A percentile compares a stretch with the other conserved stretches of the same genome.
Evolutionary conservation across 2,888 invertebrate genomes (phyloP).

Genomic region (Erebia epiphron): DNA sequence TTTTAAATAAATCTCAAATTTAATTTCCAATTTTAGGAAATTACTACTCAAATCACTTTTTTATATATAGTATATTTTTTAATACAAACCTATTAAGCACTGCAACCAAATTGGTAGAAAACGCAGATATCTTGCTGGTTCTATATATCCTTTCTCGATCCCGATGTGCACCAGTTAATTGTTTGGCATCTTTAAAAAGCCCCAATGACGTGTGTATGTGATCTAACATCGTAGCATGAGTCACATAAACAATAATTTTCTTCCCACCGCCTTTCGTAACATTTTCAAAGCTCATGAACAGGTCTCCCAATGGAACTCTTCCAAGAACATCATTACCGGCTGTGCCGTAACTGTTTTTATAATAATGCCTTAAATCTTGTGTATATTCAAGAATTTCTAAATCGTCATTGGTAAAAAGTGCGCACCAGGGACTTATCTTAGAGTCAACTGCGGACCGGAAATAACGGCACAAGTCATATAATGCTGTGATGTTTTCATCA

Average conservation of each 20-base stretch:
- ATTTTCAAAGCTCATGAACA: conserved; percentile 81
- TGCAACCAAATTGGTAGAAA: conserved; percentile 87
- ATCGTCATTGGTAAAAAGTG: conserved; percentile 87
- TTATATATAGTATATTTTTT: neutral
- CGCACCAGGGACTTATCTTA: conserved; percentile 88
- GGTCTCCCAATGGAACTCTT: conserved; percentile 86
- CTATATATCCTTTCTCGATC: conserved; percentile 85
- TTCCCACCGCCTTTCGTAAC: conserved; percentile 57
- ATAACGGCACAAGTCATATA: conserved; percentile 91
- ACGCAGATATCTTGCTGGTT: conserved; percentile 86
- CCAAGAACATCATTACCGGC: conserved; percentile 85
- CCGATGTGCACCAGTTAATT: conserved; percentile 84
- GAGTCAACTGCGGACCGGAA: conserved; percentile 84
- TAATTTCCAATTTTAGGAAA: too few relatives aligned
- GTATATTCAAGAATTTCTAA: conserved; percentile 88
- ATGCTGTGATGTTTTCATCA: conserved; percentile 79
- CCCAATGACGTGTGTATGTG: conserved; percentile 86
- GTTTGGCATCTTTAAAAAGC: conserved; percentile 84
- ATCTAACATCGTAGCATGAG: conserved; percentile 84
- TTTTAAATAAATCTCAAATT: too few relatives aligned
- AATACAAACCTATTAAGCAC: conserved; percentile 86
- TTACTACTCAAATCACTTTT: too few relatives aligned
- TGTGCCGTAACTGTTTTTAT: conserved; percentile 74
- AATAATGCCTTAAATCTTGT: conserved; percentile 88
- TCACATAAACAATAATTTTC: conserved; percentile 86